phyloP scores from a whole-genome alignment of 2,113 vertebrate species.

The Lasiurus cinereus region DNA sequence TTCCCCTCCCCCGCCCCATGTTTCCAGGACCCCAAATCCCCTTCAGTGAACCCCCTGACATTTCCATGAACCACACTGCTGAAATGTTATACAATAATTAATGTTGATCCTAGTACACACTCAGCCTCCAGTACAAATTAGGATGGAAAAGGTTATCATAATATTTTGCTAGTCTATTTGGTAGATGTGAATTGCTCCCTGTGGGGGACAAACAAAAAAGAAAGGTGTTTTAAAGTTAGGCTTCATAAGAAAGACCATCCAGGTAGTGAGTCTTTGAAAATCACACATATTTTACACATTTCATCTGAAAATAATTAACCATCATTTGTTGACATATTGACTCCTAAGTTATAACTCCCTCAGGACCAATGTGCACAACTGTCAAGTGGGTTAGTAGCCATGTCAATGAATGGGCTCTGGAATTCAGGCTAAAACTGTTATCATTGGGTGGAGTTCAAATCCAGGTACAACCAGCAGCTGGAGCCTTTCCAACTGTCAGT shows the following conservation, averaged over 20 bases:
- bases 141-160: constrained; percentile 96
- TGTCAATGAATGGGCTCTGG: constrained; percentile 63
- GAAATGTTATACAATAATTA: constrained; percentile 95
- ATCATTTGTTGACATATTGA: constrained; percentile 34
- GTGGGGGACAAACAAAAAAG: constrained; percentile 87
- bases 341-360: constrained; percentile 38
- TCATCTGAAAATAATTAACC: constrained; percentile 64
- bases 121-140: constrained; percentile 94
- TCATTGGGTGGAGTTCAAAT: constrained; percentile 88
- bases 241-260: constrained; percentile 72
- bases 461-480: constrained; percentile 91
- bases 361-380: constrained; percentile 35
- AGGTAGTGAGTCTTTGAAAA: constrained; percentile 74
- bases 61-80: constrained; percentile 91
- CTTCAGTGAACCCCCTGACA: constrained; percentile 90
- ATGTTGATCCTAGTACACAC: constrained; percentile 92
- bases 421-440: constrained; percentile 82
- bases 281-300: constrained; percentile 63
- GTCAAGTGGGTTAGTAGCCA: constrained; percentile 34
- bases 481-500: constrained; percentile 89
- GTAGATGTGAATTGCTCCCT: constrained; percentile 91
- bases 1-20: constrained; percentile 81
- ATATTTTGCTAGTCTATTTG: constrained; percentile 94
- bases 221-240: constrained; percentile 86
- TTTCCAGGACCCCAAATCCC: constrained; percentile 86